Conservation (phyloP, 2,113 vertebrate genomes). For the Cebus imitator region DNA sequence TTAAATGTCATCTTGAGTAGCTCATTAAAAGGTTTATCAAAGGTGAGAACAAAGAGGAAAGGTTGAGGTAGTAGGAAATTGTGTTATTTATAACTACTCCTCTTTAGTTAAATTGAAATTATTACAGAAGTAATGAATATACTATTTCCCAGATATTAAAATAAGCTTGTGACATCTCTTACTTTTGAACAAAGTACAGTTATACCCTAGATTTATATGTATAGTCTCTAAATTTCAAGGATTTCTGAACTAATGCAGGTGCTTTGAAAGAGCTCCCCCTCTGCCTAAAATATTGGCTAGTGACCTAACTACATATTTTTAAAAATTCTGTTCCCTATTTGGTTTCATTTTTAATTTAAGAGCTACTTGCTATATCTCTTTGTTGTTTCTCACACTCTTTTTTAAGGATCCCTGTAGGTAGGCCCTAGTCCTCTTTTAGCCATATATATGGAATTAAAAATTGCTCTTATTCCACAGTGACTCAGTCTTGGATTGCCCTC, state of each 20-base stretch:
- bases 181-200: neutral
- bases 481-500: neutral
- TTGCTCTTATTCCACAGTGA: neutral
- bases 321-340: neutral
- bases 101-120: neutral
- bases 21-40: neutral
- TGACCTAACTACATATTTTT: neutral
- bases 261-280: neutral
- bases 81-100: neutral
- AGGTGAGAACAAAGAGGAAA: neutral
- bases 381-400: neutral
- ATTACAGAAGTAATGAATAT: neutral
- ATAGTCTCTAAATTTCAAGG: neutral
- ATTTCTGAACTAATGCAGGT: neutral
- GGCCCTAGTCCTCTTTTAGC: neutral
- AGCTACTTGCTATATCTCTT: neutral
- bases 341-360: constrained; percentile 11
- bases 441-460: neutral
- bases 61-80: neutral
- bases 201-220: neutral
- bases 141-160: neutral
- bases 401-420: neutral
- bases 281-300: neutral
- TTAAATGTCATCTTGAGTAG: neutral
- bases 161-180: neutral